Base-by-base conservation (phyloP, 2,797 vertebrate species). In the Buphagus erythrorhynchus region DNA sequence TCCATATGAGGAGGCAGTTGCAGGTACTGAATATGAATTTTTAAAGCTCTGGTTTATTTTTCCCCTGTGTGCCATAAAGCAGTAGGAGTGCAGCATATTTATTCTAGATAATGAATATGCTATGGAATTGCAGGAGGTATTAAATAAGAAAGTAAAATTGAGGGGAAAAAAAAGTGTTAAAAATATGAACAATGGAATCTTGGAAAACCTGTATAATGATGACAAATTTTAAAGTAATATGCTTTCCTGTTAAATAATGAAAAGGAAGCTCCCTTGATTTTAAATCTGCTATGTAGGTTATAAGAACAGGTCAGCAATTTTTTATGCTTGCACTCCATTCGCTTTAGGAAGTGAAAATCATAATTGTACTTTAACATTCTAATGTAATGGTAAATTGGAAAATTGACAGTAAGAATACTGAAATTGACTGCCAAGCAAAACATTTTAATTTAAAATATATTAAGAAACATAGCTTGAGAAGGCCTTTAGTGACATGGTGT, bases 81-180 rank as follows among this genome's bases (percentile, higher is more conserved):
- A 57, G 40, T 49, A 71, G 93, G 87, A 79, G 66, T 86, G 52
- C 75, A 73, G 75, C 35, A 13, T 93, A 71, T 94, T 96, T 95
- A 59, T 90, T 93, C 35, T 82, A 73, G 80, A 67, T 90, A 93
- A 88, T 76, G 86, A 92, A 86, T n/a, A n/a, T n/a, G 86, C 81
- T 76, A 7, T 59, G 51, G 74, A 85, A 86, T 96, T 82, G 80
- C 45, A 93, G 82, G 61, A 90, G 45, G 31, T 65, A 65, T 73
- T 95, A 92, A 88, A 72, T 91, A 83, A 86, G 66, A 81, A 93
- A 46, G 65, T 61, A 57, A 83, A 69, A 59, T 77, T 42, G 57
- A 69, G 52, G 40, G 4, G 6, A 2, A 33, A 52, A 52, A 73
- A 55, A 73, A 6, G 5, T 16, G 14, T 79, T 93, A 83, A 78